Conservation (phyloP, 2,797 vertebrate genomes). For the Scomberomorus guttatus region DNA sequence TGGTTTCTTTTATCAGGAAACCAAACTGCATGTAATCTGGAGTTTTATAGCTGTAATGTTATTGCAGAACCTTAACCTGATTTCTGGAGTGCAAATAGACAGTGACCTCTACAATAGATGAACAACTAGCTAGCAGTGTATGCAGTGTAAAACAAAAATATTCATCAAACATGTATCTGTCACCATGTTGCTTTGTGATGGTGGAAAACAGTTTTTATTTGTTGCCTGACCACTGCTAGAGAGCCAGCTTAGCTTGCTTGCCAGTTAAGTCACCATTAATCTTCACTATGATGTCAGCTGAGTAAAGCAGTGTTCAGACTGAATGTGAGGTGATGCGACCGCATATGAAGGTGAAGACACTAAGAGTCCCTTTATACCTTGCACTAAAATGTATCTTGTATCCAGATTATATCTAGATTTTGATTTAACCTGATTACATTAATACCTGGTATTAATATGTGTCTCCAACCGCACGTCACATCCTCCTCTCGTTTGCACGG, state of each 20-base stretch:
- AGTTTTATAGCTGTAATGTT: neutral
- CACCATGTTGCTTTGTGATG: neutral
- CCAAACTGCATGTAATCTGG: slow-evolving; percentile 1
- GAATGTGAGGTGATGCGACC: too few relatives aligned
- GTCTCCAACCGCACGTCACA: too few relatives aligned
- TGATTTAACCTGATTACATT: too few relatives aligned
- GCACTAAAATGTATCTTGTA: too few relatives aligned
- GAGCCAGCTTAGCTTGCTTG: neutral
- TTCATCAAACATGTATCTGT: neutral
- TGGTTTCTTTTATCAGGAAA: neutral
- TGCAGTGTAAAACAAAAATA: neutral
- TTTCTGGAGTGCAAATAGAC: slow-evolving; percentile 21
- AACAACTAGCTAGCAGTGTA: neutral
- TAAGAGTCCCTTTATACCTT: too few relatives aligned
- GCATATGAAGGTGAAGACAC: too few relatives aligned
- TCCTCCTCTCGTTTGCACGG: too few relatives aligned
- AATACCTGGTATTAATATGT: too few relatives aligned
- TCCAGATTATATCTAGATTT: too few relatives aligned
- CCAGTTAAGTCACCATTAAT: neutral
- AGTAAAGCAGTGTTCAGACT: too few relatives aligned
- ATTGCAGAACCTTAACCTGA: neutral
- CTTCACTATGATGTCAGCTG: neutral
- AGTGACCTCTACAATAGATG: neutral
- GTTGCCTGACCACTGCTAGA: neutral
- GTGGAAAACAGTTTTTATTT: neutral